A percentile compares a stretch with the other conserved stretches of the same genome.
Evolutionary conservation across 2,113 vertebrate species (phyloP).

Genomic region (Orientallactaga bullata): DNA sequence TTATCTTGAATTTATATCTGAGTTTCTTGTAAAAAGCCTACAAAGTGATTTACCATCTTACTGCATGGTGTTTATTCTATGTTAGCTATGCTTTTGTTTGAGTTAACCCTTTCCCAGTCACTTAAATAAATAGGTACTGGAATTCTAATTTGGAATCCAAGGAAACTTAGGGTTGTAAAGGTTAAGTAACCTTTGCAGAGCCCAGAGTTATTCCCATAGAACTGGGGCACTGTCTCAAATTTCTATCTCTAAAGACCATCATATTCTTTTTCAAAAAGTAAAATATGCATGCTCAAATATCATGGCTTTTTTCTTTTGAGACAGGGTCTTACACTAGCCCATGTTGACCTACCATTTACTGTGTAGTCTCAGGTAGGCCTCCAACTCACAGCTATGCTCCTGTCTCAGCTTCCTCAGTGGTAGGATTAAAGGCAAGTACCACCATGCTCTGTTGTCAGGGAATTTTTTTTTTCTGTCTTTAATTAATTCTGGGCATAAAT

Average conservation of each 20-base stretch:
- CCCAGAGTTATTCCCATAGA: neutral
- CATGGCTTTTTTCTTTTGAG: no score
- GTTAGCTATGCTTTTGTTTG: neutral
- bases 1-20: neutral
- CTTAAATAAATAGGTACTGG: neutral
- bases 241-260: neutral
- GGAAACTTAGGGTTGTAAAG: neutral
- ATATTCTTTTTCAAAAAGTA: neutral
- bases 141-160: conserved; percentile 1
- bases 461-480: no score
- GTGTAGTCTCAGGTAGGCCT: no score
- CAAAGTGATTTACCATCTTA: neutral
- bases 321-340: no score
- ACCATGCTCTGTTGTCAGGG: no score
- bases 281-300: neutral
- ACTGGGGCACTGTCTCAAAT: neutral
- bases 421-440: no score
- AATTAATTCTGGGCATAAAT: no score
- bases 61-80: neutral
- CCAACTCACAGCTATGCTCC: no score
- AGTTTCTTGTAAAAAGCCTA: neutral
- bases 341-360: no score
- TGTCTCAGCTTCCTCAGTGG: no score
- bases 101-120: neutral
- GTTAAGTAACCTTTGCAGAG: neutral